Base-by-base conservation (phyloP, 2,113 vertebrate species). In the Carassius gibelio region DNA sequence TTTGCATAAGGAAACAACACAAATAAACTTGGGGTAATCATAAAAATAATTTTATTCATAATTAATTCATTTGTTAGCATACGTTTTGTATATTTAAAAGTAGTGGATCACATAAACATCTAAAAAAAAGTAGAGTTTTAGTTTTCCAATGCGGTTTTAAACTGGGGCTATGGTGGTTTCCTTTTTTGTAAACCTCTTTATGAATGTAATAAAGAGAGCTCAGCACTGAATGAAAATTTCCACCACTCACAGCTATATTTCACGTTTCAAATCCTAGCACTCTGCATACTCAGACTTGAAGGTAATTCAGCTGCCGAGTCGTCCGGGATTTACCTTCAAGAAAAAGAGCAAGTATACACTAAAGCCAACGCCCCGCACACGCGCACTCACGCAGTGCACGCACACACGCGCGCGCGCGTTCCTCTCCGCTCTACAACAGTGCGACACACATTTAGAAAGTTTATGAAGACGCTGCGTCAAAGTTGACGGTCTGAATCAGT, bases 311-410 rank as follows among this genome's bases (percentile, higher is more conserved):
- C 5, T 34, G 14, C 14, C n/a, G 8, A 17, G 3, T 10, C 36
- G 68, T 4, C 36, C 36, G 36, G 3, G 36, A 38, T 38, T 38
- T 38, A 38, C 36, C 26, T 15, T 34, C 48, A 52, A 55, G 57
- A 78, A 0, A 26, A 0, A 26, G 74, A 9, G 5, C 9, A 17
- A n/a, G 34, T 71, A 26, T 26, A n/a, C 3, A 42, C 68, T 38
- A 71, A 3, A 61, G 76, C 19, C 76, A 62, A 79, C 76, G 76
- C 76, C 76, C 76, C 19, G 13, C 30, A 13, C 17, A 23, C 21
- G 19, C 17, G 9, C 17, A 45, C 42, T 45, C 42, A 38, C 30
- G 30, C 30, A 30, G 30, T 30, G 30, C 30, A 30, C 30, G 30
- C 30, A 30, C 30, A 2, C 30, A n/a, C n/a, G 30, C 30, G 2